Evolutionary conservation across 2,888 invertebrate genomes (phyloP).

Genomic region (Ormyrus labotus): DNA sequence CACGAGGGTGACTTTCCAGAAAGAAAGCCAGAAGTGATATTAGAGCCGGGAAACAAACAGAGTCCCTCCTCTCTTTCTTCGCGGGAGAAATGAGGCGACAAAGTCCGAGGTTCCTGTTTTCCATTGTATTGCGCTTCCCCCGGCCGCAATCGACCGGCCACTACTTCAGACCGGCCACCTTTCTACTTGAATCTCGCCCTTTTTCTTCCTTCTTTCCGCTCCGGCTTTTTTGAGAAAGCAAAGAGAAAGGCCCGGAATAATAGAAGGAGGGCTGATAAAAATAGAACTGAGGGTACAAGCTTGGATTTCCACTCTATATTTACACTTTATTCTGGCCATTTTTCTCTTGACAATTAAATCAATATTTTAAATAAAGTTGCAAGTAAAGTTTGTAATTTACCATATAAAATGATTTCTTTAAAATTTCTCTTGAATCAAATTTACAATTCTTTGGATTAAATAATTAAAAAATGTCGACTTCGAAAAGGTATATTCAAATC

Average conservation of each 20-base stretch:
- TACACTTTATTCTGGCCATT: too few species aligned
- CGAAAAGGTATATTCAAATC: too few species aligned
- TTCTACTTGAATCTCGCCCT: neutral
- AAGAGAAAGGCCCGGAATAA: neutral
- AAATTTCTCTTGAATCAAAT: too few species aligned
- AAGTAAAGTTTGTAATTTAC: too few species aligned
- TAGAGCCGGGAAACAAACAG: slow-evolving; percentile 19
- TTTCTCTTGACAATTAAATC: too few species aligned
- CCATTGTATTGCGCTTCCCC: slow-evolving; percentile 56
- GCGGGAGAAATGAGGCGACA: slow-evolving; percentile 62
- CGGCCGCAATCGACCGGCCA: slow-evolving; percentile 9
- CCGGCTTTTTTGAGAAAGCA: neutral
- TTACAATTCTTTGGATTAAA: too few species aligned
- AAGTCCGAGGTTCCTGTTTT: slow-evolving; percentile 59
- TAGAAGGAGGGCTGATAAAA: slow-evolving; percentile 3
- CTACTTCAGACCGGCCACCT: slow-evolving; percentile 35
- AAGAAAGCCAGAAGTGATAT: slow-evolving; percentile 56
- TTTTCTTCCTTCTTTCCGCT: neutral
- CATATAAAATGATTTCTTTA: too few species aligned
- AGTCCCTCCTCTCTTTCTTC: neutral
- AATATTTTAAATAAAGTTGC: too few species aligned
- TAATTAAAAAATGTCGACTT: too few species aligned
- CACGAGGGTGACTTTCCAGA: slow-evolving; percentile 49
- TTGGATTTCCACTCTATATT: too few species aligned
- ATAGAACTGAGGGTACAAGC: neutral